Evolutionary conservation across 2,113 vertebrate genomes (phyloP), one percentile per base, ranked within the genome.

Genomic region (Deroptyus accipitrinus): DNA sequence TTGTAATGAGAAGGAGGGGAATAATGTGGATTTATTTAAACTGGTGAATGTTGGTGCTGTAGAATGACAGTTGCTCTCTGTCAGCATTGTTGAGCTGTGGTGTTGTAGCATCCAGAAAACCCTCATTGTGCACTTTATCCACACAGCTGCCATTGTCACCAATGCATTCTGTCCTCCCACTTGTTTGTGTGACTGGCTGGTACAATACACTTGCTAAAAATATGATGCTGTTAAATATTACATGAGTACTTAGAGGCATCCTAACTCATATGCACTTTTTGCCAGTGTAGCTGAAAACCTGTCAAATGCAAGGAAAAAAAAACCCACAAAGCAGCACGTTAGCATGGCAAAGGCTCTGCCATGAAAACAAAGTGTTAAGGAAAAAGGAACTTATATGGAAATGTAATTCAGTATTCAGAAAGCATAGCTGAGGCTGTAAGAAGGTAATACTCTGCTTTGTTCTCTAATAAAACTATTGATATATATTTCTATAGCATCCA

Each of bases 21-120:
- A 96, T 97, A 96, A 96, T 96, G 88, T 92, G 94, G 97, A 93
- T 95, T 96, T 97, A 97, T 97, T 96, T 95, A 74, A 96, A 86
- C 67, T 83, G 83, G 93, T 97, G 97, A 97, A 97, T 97, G 93
- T 94, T 73, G 91, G 94, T 92, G 93, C 95, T 96, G 90, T 96
- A 88, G 70, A 94, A 79, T 7, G 72, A 96, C 96, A 97, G 93
- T 97, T 92, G 86, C 93, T 87, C 90, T 87, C 95, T 97, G 96
- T 97, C 93, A 88, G 95, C 55, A 78, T 93, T 96, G 97, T 96
- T 95, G 94, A 89, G 83, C 86, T 85, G 87, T 75, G 82, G 95
- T 3, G 11, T 83, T 83, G 89, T 68, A 82, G 86, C 84, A 86
- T 78, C 92, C 79, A 94, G 88, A 96, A 93, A 95, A 59, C 95